Evolutionary conservation across 2,113 vertebrate genomes (phyloP), one percentile per base, ranked within the genome.

Genomic region (Pseudorhombus dupliciocellatus): DNA sequence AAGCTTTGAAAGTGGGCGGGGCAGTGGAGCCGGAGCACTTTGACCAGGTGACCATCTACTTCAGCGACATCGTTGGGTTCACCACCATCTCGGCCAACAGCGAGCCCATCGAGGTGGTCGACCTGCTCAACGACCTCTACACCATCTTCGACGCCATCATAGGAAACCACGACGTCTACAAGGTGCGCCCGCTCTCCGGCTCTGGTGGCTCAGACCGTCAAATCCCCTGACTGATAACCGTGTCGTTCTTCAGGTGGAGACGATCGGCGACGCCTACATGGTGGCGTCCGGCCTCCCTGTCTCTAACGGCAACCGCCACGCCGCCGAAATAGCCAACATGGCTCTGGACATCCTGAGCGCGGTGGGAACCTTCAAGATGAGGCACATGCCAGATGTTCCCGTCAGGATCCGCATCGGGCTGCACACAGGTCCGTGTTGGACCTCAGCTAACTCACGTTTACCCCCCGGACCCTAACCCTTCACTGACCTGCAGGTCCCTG

Each of bases 51-150:
- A 88, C 94, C 0, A 79, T 95, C 7, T 95, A 95, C 80, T 95
- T 95, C 87, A 95, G 94, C 52, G 94, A 95, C 87, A 93, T 95
- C 0, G 94, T 94, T 20, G 94, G 94, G 64, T 95, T 95, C 77
- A 95, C 94, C 50, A 93, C 93, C 66, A 94, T 95, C 89, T 94
- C 94, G 4, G 94, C 94, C 69, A 89, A 93, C 84, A 94, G 94
- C 0, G 93, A 95, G 40, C 94, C 94, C 46, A 95, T 95, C 7
- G 93, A 95, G 60, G 94, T 95, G 85, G 94, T 95, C 4, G 90
- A 95, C 89, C 91, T 95, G n/a, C 93, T 95, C 64, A 95, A 95
- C 2, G 91, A 94, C 83, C 93, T 95, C 42, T 95, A 95, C 87
- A 94, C 93, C 0, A 60, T 94, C 12, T 95, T 95, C 20, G 94